A percentile compares a stretch with the other conserved stretches of the same genome.
Conservation (phyloP, 2,113 vertebrate genomes). For the Mus spicilegus region DNA sequence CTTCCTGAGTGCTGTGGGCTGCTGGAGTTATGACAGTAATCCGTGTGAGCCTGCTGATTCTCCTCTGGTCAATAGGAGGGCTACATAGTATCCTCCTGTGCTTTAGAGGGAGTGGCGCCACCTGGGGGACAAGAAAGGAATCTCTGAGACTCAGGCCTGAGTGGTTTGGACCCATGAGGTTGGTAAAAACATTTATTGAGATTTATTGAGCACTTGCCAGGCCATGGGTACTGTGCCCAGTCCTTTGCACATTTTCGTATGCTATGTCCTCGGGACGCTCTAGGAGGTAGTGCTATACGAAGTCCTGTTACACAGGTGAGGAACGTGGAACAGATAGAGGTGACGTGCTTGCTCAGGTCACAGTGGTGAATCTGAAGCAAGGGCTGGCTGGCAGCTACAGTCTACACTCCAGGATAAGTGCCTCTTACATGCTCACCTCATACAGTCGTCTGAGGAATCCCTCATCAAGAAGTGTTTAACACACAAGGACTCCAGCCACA, state of each 20-base stretch:
- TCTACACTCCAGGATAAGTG: background rate
- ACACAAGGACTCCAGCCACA: background rate
- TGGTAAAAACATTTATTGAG: constrained; percentile 32
- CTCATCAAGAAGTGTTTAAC: background rate
- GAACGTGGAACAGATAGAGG: background rate
- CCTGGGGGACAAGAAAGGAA: background rate
- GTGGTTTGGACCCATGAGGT: background rate
- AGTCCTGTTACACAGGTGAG: constrained; percentile 17
- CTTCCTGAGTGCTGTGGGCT: background rate
- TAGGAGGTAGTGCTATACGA: constrained; percentile 33
- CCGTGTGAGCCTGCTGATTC: background rate
- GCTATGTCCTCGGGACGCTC: constrained; percentile 16
- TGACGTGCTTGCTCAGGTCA: constrained; percentile 22
- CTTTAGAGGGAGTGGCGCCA: constrained; percentile 31
- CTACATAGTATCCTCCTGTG: background rate
- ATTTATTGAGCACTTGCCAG: constrained; percentile 55
- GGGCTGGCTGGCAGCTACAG: background rate
- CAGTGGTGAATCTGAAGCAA: constrained; percentile 32
- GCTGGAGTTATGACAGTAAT: background rate
- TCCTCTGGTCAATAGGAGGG: no score
- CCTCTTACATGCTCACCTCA: background rate
- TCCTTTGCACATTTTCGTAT: background rate
- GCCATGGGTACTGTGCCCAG: background rate
- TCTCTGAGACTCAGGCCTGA: background rate
- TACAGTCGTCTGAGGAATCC: background rate